Evolutionary conservation across 1,140 invertebrate genomes (phyloP).

Genomic region (Platyscapa corneri): DNA sequence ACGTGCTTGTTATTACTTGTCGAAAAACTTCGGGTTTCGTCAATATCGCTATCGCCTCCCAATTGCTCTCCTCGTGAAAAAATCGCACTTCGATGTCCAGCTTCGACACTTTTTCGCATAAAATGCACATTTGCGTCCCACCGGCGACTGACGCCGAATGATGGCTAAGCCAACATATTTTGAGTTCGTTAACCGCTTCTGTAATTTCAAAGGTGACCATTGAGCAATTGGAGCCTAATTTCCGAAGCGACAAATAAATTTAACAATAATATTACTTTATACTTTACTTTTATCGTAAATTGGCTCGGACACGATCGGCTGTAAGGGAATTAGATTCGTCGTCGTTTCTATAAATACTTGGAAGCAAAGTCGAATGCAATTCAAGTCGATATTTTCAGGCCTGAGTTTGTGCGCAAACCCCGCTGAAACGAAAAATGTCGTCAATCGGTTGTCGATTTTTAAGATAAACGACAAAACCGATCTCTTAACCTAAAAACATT

Average conservation of each 20-base stretch:
- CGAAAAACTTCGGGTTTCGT: conserved; percentile 85
- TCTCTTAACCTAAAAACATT: no score
- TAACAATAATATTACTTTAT: neutral
- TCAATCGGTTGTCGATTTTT: no score
- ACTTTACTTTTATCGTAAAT: conserved; percentile 95
- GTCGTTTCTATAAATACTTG: conserved; percentile 93
- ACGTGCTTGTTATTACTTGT: conserved; percentile 74
- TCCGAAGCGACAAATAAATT: neutral
- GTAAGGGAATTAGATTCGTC: conserved; percentile 83
- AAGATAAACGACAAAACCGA: no score
- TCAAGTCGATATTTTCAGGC: conserved; percentile 91
- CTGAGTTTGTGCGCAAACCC: conserved; percentile 89
- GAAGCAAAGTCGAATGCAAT: conserved; percentile 95
- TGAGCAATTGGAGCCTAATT: conserved; percentile 23
- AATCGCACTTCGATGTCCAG: conserved; percentile 95
- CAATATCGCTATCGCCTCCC: conserved; percentile 82
- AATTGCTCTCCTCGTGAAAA: conserved; percentile 88
- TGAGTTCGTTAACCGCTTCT: conserved; percentile 93
- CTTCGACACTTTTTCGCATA: conserved; percentile 93
- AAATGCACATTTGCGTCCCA: conserved; percentile 90
- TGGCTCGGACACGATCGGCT: conserved; percentile 90
- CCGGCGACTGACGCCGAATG: conserved; percentile 87
- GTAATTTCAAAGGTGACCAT: conserved; percentile 46
- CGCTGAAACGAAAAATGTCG: conserved; percentile 75
- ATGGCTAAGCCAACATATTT: conserved; percentile 90